These are phyloP conservation scores for Pseudomyrmex cubaensis DNA, from an alignment of 1,140 invertebrate species.

Conservation along the genomic window DNA sequence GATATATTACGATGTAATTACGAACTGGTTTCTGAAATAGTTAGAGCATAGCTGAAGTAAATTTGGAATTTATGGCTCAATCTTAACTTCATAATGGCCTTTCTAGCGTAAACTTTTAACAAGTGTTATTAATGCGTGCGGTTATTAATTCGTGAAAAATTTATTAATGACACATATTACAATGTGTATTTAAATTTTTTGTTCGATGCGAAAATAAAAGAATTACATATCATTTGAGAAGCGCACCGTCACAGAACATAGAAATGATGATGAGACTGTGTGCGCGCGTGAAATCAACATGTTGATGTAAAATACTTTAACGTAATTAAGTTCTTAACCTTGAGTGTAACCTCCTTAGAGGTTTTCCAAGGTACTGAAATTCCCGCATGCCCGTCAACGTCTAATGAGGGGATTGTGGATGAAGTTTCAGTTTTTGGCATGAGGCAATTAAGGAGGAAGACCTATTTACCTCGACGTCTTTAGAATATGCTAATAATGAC, in stretches of 20 bases:
- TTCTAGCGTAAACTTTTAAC: slow-evolving; percentile 56
- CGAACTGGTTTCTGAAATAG: slow-evolving; percentile 63
- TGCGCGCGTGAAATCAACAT: slow-evolving; percentile 27
- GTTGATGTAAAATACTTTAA: slow-evolving; percentile 58
- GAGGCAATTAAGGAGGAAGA: slow-evolving; percentile 71
- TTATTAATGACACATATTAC: slow-evolving; percentile 32
- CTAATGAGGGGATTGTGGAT: slow-evolving; percentile 79
- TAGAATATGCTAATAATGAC: slow-evolving; percentile 47
- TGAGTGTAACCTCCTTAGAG: slow-evolving; percentile 76
- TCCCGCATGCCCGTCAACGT: slow-evolving; percentile 77
- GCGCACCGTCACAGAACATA: background rate
- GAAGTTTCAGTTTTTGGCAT: slow-evolving; percentile 69
- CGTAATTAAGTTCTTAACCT: slow-evolving; percentile 76
- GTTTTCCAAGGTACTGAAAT: slow-evolving; percentile 79
- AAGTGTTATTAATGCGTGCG: slow-evolving; percentile 34
- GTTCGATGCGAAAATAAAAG: background rate
- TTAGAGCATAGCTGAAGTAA: slow-evolving; percentile 68
- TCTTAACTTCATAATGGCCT: slow-evolving; percentile 74
- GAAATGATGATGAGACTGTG: background rate
- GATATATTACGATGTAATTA: slow-evolving; percentile 71
- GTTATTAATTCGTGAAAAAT: slow-evolving; percentile 10
- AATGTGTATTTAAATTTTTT: background rate
- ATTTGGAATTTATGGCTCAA: slow-evolving; percentile 79
- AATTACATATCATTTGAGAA: background rate
- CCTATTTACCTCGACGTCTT: slow-evolving; percentile 55